A percentile compares a stretch with the other conserved stretches of the same genome.
Conservation (phyloP, 2,113 vertebrate species). For the Charadrius vociferus region DNA sequence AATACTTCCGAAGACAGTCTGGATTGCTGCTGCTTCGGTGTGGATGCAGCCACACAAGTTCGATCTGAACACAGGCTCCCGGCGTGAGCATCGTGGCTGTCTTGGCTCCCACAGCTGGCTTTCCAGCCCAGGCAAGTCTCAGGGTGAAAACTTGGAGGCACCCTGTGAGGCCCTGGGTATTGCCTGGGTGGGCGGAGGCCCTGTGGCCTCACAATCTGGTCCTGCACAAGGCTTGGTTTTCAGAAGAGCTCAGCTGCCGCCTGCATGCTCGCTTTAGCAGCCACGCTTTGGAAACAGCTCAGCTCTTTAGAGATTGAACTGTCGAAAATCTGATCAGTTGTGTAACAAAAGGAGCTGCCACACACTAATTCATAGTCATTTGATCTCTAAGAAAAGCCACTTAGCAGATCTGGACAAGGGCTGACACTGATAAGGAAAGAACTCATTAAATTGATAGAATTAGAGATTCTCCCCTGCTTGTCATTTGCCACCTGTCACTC, state of each 20-base stretch:
- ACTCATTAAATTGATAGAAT: constrained; percentile 31
- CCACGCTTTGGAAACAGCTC: not conserved
- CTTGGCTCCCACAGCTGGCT: not conserved
- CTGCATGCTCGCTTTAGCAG: not conserved
- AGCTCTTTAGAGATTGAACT: not conserved
- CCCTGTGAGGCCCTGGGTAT: not conserved
- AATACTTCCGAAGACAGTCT: not conserved
- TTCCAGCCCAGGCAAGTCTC: not conserved
- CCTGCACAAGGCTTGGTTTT: not conserved
- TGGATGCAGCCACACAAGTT: not conserved
- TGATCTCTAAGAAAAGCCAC: constrained; percentile 4
- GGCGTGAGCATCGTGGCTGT: rapidly evolving
- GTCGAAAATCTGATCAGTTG: not conserved
- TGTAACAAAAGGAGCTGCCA: constrained; percentile 33
- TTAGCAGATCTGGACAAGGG: constrained; percentile 17
- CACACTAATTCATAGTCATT: not conserved
- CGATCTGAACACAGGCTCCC: not conserved
- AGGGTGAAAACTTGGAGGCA: not conserved
- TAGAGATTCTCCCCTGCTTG: not conserved
- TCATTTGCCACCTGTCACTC: not conserved
- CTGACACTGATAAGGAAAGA: constrained; percentile 31
- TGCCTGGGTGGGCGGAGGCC: not conserved
- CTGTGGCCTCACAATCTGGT: not conserved
- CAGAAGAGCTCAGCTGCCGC: not conserved
- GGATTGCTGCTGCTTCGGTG: not conserved